phyloP scores from a whole-genome alignment of 2,113 vertebrate species.

The Apistogramma diplotaenia region DNA sequence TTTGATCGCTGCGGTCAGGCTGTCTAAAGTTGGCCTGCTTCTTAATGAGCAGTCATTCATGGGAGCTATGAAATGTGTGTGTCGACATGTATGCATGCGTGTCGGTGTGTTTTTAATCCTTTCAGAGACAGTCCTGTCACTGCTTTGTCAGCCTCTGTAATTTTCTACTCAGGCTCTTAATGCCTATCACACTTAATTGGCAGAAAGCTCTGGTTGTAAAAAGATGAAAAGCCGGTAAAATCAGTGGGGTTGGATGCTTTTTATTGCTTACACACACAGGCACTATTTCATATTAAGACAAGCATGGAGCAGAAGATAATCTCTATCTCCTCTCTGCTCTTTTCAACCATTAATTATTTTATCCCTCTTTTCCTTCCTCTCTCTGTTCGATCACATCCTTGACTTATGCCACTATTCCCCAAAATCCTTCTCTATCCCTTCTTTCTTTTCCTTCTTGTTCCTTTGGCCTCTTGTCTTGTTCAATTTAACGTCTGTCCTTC shows the following conservation, averaged over 20 bases:
- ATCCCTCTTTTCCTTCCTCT: not conserved
- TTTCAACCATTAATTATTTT: not conserved
- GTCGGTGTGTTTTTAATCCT: not conserved
- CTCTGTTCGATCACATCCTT: not conserved
- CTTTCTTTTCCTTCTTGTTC: not conserved
- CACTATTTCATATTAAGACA: not conserved
- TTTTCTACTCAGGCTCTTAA: not conserved
- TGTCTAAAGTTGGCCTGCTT: not conserved
- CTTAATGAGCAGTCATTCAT: conserved; percentile 31
- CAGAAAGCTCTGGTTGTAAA: conserved; percentile 2
- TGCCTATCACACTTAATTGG: conserved; percentile 13
- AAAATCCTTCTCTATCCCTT: not conserved
- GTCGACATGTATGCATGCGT: not conserved
- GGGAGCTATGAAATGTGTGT: not conserved
- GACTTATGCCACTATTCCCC: not conserved
- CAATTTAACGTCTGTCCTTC: not conserved
- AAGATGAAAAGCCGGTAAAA: conserved; percentile 10
- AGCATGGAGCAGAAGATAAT: not conserved
- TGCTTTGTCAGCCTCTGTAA: not conserved
- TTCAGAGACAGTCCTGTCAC: not conserved
- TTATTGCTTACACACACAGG: not conserved
- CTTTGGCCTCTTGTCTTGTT: not conserved
- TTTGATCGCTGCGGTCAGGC: not conserved
- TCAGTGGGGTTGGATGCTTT: not conserved
- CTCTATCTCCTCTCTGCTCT: not conserved